Percentiles rank a stretch among this genome's conserved stretches.
Conservation (phyloP, 2,888 invertebrate genomes). For the Limnephilus rhombicus region DNA sequence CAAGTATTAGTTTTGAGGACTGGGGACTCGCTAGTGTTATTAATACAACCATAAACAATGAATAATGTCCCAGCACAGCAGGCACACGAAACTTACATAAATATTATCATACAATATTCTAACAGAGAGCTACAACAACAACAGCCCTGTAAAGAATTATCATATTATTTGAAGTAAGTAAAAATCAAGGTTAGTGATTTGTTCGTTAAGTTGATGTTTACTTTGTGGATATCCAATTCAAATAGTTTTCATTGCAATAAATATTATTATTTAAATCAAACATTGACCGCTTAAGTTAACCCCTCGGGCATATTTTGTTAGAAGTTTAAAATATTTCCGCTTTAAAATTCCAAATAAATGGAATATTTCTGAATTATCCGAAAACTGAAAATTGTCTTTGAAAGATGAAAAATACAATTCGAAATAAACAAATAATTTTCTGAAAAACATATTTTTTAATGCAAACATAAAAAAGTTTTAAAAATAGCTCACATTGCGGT, state of each 20-base stretch:
- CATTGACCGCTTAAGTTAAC: no score
- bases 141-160: not conserved
- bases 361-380: no score
- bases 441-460: no score
- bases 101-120: not conserved
- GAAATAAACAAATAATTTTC: no score
- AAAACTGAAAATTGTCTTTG: no score
- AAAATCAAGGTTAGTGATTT: not conserved
- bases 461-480: no score
- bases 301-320: no score
- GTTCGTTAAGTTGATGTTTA: not conserved
- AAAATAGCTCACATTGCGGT: no score
- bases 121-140: not conserved
- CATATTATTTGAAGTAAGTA: not conserved
- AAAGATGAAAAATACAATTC: no score
- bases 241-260: not conserved
- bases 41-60: not conserved
- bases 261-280: not conserved
- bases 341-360: no score
- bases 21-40: not conserved
- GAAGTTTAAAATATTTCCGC: no score
- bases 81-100: not conserved
- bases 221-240: not conserved
- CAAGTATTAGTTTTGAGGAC: not conserved
- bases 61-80: not conserved